Base-by-base conservation (phyloP, 2,113 vertebrate species). In the Trematomus loennbergii region DNA sequence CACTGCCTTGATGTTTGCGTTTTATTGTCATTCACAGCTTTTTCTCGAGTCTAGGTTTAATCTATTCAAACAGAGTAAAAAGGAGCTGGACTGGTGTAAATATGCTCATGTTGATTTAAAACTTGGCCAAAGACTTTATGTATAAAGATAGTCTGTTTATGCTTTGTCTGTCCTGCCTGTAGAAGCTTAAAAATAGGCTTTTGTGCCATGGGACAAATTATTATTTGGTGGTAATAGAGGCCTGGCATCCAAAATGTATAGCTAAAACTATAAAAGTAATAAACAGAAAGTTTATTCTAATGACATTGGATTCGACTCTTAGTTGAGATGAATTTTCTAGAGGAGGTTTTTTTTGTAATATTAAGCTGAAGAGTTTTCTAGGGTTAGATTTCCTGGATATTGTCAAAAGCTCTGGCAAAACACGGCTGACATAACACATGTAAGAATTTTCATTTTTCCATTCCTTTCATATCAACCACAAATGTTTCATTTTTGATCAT, bases 401-500 rank as follows among this genome's bases (percentile, higher is more conserved):
- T 3, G 22, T 66, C 73, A 58, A 48, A 62, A 50, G 7, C 13
- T 67, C 54, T 12, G 22, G 13, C 69, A 17, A 22, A 62, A 46
- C 57, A 63, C 12, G 16, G 16, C 75, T 79, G 64, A 67, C 29
- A 52, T 48, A 46, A 49, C 60, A 71, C 40, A 15, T 45, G 17
- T 25, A 45, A 60, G 43, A 54, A 52, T 71, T 82, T 74, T 45
- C 1, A 52, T 88, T 82, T 67, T 75, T 66, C 25, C 52, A 10
- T 65, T 49, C 18, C 43, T 80, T 50, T 82, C 70, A 72, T 84
- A 74, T 81, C 46, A 64, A 17, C 18, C 46, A 65, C 53, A 66
- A 78, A 2, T 53, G 8, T 76, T 71, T 75, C 12, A n/a, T 68
- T 87, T 75, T 43, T 83, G 55, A 81, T 84, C 46, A 16, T 18